These are phyloP conservation scores for Brenthis hecate DNA, from an alignment of 2,888 invertebrate genomes.

Conservation along the genomic window DNA sequence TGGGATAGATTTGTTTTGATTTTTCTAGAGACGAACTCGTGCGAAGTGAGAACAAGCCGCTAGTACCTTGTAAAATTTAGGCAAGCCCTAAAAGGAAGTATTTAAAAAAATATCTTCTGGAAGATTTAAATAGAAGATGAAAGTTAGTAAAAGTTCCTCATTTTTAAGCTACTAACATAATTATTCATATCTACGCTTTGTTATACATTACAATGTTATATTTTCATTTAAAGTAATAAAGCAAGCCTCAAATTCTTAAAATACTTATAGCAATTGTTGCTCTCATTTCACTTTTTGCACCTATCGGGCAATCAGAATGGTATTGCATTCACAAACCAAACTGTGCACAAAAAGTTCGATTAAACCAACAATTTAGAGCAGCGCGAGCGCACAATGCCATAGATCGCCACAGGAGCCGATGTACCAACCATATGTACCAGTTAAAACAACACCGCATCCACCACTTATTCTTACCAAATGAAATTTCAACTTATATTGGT, in stretches of 20 bases:
- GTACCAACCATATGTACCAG: constrained; percentile 36
- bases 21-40: background rate
- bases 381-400: constrained; percentile 67
- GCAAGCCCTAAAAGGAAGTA: no score
- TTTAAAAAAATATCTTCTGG: no score
- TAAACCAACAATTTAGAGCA: constrained; percentile 77
- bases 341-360: constrained; percentile 72
- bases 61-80: no score
- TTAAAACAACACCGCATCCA: constrained; percentile 20
- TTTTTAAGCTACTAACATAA: no score
- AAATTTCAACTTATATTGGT: constrained; percentile 49
- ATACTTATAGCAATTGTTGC: constrained; percentile 32
- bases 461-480: constrained; percentile 16
- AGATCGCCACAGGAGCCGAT: constrained; percentile 72
- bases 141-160: no score
- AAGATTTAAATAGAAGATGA: no score
- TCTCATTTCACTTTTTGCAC: constrained; percentile 55
- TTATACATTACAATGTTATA: no score
- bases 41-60: no score
- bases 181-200: no score
- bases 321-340: constrained; percentile 62
- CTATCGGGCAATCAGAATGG: constrained; percentile 49
- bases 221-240: no score
- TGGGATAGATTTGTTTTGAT: background rate
- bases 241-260: constrained; percentile 17